Conservation (phyloP, 2,113 vertebrate genomes). For the Grantiella picta region DNA sequence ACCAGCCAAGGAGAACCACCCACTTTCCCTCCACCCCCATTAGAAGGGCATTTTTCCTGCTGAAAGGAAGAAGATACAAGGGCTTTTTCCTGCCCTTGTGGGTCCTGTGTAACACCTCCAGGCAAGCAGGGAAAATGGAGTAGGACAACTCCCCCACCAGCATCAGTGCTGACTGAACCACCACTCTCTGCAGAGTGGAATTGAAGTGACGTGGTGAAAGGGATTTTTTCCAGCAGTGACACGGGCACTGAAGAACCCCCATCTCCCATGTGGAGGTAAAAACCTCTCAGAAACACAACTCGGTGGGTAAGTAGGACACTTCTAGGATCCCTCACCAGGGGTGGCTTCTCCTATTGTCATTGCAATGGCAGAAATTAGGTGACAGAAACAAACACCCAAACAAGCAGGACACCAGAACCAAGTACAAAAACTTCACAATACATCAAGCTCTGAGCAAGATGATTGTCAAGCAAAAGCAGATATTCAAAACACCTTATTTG, state of each 20-base stretch:
- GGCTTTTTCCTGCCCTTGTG: neutral
- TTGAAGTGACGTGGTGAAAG: neutral
- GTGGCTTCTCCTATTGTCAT: neutral
- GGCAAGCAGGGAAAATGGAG: neutral
- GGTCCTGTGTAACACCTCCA: neutral
- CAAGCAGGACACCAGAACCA: neutral
- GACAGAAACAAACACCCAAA: neutral
- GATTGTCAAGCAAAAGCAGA: neutral
- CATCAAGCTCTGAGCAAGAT: neutral
- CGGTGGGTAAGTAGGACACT: neutral
- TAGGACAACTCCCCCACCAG: neutral
- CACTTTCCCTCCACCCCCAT: neutral
- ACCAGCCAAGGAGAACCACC: constrained; percentile 22
- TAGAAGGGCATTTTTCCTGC: neutral
- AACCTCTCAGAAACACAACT: neutral
- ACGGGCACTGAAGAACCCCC: neutral
- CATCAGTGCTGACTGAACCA: neutral
- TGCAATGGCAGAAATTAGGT: neutral
- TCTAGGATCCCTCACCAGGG: neutral
- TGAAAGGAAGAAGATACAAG: neutral
- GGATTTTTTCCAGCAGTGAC: neutral
- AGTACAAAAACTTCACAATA: neutral
- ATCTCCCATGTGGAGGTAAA: neutral
- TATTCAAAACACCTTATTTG: neutral
- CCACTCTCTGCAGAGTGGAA: neutral